Percentiles rank a stretch among this genome's conserved stretches.
Evolutionary conservation across 2,113 vertebrate species (phyloP).

Genomic region (Tamias sibiricus): DNA sequence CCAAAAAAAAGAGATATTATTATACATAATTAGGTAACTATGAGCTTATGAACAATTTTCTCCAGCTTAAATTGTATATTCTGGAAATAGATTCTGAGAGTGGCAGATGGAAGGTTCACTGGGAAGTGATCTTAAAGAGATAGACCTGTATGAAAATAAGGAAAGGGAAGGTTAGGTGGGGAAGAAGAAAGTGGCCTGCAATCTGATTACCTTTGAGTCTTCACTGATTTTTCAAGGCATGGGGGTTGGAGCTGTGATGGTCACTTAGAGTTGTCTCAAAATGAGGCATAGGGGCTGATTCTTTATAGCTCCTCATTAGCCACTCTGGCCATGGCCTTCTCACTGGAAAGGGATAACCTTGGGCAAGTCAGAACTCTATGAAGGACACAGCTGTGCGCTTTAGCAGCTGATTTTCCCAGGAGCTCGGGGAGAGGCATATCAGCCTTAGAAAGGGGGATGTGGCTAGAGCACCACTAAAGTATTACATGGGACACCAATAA

Average conservation of each 20-base stretch:
- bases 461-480: neutral
- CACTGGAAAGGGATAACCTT: neutral
- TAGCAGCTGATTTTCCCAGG: neutral
- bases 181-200: neutral
- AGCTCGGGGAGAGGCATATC: neutral
- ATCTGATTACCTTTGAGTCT: neutral
- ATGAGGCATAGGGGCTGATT: neutral
- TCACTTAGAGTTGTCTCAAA: neutral
- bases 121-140: neutral
- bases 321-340: neutral
- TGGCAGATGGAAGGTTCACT: neutral
- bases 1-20: constrained; percentile 3
- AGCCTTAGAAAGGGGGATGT: neutral
- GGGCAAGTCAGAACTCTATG: neutral
- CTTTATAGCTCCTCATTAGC: neutral
- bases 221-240: neutral
- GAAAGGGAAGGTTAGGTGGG: neutral
- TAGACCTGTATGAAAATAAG: neutral
- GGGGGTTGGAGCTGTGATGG: neutral
- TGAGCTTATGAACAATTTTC: neutral
- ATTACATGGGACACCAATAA: neutral
- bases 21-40: neutral
- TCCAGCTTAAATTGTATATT: constrained; percentile 7
- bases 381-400: neutral
- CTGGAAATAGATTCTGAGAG: constrained; percentile 29